Conservation (phyloP, 2,113 vertebrate genomes). For the Osmerus eperlanus region DNA sequence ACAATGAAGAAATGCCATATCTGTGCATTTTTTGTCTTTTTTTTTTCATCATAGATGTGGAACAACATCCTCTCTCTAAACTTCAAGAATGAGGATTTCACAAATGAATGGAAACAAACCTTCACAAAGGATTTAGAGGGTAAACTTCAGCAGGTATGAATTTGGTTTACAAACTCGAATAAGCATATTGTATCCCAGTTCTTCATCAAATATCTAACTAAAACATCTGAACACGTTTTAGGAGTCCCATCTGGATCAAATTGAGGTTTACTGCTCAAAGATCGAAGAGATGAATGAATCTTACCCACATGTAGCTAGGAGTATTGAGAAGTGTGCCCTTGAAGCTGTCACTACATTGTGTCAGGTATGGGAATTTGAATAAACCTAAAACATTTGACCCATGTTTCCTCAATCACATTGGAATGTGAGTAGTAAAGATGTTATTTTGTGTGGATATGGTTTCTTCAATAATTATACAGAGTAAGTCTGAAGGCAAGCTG, state of each 20-base stretch:
- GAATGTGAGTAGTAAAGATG: too few species aligned
- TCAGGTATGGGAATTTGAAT: constrained; percentile 72
- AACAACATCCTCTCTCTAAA: too few species aligned
- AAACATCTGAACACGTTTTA: constrained; percentile 40
- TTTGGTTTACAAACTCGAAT: not conserved
- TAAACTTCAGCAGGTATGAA: constrained; percentile 78
- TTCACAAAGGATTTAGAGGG: constrained; percentile 76
- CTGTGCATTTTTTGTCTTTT: not conserved
- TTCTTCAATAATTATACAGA: constrained; percentile 41
- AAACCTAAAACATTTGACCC: not conserved
- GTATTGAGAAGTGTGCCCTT: constrained; percentile 78
- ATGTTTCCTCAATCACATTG: too few species aligned
- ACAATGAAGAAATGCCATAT: not conserved
- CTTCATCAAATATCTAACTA: not conserved
- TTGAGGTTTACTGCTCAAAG: constrained; percentile 73
- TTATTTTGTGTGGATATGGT: not conserved
- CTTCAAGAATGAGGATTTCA: constrained; percentile 62
- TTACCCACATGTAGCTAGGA: constrained; percentile 59
- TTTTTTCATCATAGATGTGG: not conserved
- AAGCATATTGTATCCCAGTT: not conserved
- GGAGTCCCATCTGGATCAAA: constrained; percentile 69
- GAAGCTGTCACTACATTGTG: constrained; percentile 80
- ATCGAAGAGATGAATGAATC: not conserved
- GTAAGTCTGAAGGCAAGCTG: constrained; percentile 63
- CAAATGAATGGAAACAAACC: constrained; percentile 68